Evolutionary conservation across 2,888 invertebrate genomes (phyloP), one percentile per base, ranked within the genome.

Genomic region (Baccha elongata): DNA sequence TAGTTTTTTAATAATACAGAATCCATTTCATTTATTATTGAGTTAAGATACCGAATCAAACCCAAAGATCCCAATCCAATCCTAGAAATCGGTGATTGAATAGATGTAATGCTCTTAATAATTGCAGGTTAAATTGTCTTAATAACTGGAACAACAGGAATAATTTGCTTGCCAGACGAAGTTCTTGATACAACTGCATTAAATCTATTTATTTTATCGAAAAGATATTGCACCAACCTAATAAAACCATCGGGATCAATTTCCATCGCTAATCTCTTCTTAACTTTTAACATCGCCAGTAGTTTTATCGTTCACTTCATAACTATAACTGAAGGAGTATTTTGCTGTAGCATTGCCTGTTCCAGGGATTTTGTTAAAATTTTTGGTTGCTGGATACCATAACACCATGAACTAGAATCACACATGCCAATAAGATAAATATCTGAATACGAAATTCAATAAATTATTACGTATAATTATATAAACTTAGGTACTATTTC

Each of bases 251-350:
- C 86, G 3, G 86, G 65, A 71, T 86, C 87, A 50, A 86, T 62
- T 7, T n/a, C 86, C 87, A 42, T 85, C 64, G 21, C 87, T 85
- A 1, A 71, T 23, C 71, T 87, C 87, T 8, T 85, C 84, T 48
- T 87, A 86, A 8, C 81, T 85, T 46, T 87, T 86, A 11, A 86
- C 53, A 58, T 87, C 87, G 1, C 86, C 86, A 17, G 87, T 87
- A 4, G 80, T 84, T 10, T 64, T 71, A 48, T 87, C 87, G 17
- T 86, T 85, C 0, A 87, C 87, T 19, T 85, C 71, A 37, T 87
- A 87, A 48, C 76, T 85, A 37, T 87, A 87, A 48, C 76, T 85
- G 64, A 87, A 87, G 13, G 78, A 62, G 48, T 87, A 87, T 32
- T 85, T 53, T 10, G 67, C 8, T 1, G 15, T 42, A 13, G 74